Evolutionary conservation across 2,888 invertebrate species (phyloP).

Genomic region (Epinotia bilunana): DNA sequence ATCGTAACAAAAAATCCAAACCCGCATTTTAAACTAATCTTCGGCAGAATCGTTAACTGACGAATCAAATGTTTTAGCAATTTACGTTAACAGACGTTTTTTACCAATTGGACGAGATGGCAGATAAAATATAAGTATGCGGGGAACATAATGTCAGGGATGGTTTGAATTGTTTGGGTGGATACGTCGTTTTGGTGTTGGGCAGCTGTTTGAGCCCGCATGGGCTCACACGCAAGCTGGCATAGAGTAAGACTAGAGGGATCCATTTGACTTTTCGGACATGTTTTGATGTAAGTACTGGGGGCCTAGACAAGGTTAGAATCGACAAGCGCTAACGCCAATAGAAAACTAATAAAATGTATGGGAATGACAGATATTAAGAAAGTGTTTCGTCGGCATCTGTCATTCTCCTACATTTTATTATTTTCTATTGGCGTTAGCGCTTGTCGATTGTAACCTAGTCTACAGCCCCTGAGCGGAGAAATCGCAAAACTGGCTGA

Average conservation of each 20-base stretch:
- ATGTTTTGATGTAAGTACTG: not conserved
- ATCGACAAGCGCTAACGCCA: no score
- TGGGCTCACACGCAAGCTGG: constrained; percentile 39
- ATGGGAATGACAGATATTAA: no score
- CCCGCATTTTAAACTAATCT: constrained; percentile 50
- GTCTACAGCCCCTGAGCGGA: no score
- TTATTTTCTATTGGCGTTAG: no score
- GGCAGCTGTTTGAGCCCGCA: constrained; percentile 25
- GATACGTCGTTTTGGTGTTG: constrained; percentile 7
- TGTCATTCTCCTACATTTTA: no score
- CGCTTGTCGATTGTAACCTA: no score
- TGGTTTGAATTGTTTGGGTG: not conserved
- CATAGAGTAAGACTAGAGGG: constrained; percentile 10
- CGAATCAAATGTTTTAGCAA: constrained; percentile 47
- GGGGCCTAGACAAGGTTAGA: no score
- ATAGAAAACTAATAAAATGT: no score
- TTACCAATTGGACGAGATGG: constrained; percentile 48
- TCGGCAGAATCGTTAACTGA: constrained; percentile 44
- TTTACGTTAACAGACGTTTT: constrained; percentile 47
- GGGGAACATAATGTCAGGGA: not conserved
- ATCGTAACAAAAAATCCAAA: constrained; percentile 42
- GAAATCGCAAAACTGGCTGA: no score
- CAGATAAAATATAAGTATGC: constrained; percentile 29
- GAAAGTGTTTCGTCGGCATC: no score
- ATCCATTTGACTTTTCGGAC: not conserved